A percentile compares a stretch with the other conserved stretches of the same genome.
Conservation (phyloP, 2,888 invertebrate species). For the Cerceris ruficornis region DNA sequence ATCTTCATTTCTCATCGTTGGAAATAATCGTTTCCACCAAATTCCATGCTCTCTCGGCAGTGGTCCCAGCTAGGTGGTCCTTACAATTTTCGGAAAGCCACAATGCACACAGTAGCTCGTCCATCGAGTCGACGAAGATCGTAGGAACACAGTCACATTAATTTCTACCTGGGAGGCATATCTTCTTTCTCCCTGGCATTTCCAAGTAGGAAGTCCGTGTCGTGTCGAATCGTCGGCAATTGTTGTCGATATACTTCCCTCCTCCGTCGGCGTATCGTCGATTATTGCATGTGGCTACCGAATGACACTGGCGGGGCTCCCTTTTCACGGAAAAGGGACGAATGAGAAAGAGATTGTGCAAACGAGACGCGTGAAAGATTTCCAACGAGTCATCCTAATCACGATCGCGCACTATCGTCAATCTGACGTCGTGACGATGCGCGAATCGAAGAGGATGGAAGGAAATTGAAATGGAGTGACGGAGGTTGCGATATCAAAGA, state of each 20-base stretch:
- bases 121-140: conserved; percentile 16
- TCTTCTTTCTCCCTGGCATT: conserved; percentile 15
- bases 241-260: conserved; percentile 22
- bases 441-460: conserved; percentile 45
- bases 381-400: conserved; percentile 64
- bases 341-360: conserved; percentile 14
- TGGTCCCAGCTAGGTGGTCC: conserved; percentile 34
- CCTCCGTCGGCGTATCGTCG: not conserved
- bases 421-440: conserved; percentile 63
- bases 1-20: conserved; percentile 4
- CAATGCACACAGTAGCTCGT: conserved; percentile 44
- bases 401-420: conserved; percentile 56
- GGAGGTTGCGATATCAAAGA: conserved; percentile 6
- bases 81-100: conserved; percentile 15
- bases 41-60: conserved; percentile 3
- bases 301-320: conserved; percentile 59
- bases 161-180: conserved; percentile 51
- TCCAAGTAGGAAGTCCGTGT: conserved; percentile 41
- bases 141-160: conserved; percentile 42
- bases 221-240: conserved; percentile 30
- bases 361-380: conserved; percentile 51
- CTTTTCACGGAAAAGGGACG: conserved; percentile 22
- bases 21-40: conserved; percentile 6
- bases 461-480: conserved; percentile 19
- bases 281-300: conserved; percentile 50